These are phyloP conservation scores for Phalera bucephala DNA, from an alignment of 2,888 invertebrate species.

Conservation along the genomic window DNA sequence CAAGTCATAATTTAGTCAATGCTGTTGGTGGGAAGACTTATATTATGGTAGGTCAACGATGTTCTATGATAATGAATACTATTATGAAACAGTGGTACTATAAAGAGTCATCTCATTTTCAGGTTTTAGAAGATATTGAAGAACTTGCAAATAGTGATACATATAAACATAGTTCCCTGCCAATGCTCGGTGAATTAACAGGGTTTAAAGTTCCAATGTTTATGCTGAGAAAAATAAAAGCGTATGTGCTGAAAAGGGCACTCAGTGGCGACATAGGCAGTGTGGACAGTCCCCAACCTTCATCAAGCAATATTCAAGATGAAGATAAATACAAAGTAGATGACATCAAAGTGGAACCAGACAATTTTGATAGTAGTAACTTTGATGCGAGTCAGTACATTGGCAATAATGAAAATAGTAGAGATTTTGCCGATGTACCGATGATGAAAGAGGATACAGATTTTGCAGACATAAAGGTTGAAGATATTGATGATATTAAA, in stretches of 20 bases:
- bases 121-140: conserved; percentile 89
- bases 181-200: conserved; percentile 86
- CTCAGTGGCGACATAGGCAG: conserved; percentile 58
- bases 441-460: conserved; percentile 69
- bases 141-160: conserved; percentile 89
- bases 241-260: conserved; percentile 79
- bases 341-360: conserved; percentile 68
- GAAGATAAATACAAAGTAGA: conserved; percentile 62
- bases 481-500: conserved; percentile 75
- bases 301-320: conserved; percentile 56
- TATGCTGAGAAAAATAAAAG: conserved; percentile 88
- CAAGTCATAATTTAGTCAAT: conserved; percentile 89
- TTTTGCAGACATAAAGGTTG: conserved; percentile 74
- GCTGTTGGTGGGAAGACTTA: conserved; percentile 91
- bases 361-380: conserved; percentile 60
- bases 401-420: conserved; percentile 55
- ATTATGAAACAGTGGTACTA: background rate
- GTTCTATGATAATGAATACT: background rate
- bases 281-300: conserved; percentile 66
- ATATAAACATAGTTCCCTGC: conserved; percentile 85
- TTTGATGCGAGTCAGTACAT: conserved; percentile 70
- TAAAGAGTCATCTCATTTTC: conserved; percentile 7
- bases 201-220: conserved; percentile 90
- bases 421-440: conserved; percentile 65
- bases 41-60: conserved; percentile 79